Percentiles rank a stretch among this genome's conserved stretches.
These are phyloP conservation scores for Pterois miles DNA, from an alignment of 2,797 vertebrate species.

Conservation along the genomic window DNA sequence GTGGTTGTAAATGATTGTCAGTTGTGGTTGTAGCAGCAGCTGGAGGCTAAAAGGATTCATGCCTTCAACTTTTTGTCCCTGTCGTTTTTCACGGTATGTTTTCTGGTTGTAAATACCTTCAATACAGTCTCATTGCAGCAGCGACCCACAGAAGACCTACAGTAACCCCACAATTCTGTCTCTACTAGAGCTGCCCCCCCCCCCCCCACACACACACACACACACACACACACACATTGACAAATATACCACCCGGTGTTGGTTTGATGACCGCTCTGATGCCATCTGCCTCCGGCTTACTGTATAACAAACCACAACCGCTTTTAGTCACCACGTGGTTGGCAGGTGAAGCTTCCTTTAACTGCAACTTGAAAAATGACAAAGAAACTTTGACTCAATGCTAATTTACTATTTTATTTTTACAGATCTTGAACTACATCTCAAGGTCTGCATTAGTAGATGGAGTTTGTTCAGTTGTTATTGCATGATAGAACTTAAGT, in stretches of 20 bases:
- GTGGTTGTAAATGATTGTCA: background rate
- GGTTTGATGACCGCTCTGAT: constrained; percentile 31
- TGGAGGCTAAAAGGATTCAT: background rate
- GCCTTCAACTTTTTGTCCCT: background rate
- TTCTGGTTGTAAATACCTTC: constrained; percentile 1
- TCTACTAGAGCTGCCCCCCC: background rate
- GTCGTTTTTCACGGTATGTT: background rate
- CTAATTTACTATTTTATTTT: background rate
- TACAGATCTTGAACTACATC: background rate
- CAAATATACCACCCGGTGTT: constrained; percentile 2
- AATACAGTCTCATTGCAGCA: background rate
- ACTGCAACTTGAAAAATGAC: constrained; percentile 10
- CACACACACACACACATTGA: too few species aligned
- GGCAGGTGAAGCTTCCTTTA: background rate
- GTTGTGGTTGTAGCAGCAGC: background rate
- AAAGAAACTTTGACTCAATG: background rate
- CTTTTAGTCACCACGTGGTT: constrained; percentile 13
- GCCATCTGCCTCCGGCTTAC: background rate
- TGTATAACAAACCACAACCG: background rate
- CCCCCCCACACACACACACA: too few species aligned
- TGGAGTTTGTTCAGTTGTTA: background rate
- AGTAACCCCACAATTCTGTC: background rate
- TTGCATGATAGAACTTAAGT: background rate
- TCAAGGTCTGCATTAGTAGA: background rate
- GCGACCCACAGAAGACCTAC: background rate